A percentile compares a stretch with the other conserved stretches of the same genome.
Conservation (phyloP, 2,113 vertebrate genomes). For the Aegithalos caudatus region DNA sequence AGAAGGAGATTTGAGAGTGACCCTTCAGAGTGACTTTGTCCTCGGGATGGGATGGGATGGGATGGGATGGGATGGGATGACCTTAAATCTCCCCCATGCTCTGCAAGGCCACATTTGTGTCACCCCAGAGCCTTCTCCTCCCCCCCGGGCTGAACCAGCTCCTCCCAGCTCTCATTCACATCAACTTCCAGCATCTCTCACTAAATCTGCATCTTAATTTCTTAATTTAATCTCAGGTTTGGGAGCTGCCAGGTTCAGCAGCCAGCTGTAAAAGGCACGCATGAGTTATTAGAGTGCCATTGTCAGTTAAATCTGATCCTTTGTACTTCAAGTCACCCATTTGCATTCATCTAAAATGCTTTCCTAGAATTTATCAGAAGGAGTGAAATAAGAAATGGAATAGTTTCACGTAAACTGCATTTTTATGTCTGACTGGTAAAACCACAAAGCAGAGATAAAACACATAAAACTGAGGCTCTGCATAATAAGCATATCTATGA, state of each 20-base stretch:
- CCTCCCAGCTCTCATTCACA: background rate
- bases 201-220: constrained; percentile 25
- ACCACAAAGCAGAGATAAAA: constrained; percentile 44
- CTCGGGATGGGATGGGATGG: background rate
- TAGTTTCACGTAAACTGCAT: constrained; percentile 1
- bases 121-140: background rate
- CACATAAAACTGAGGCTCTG: constrained; percentile 6
- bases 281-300: background rate
- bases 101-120: no score
- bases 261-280: background rate
- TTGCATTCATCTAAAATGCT: constrained; percentile 44
- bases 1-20: background rate
- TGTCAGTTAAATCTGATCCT: background rate
- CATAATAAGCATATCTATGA: constrained; percentile 20
- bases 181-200: background rate
- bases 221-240: constrained; percentile 15
- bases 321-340: constrained; percentile 19
- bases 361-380: background rate
- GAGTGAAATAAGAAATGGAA: constrained; percentile 46
- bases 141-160: background rate
- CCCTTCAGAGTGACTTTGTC: background rate
- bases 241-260: background rate
- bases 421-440: constrained; percentile 30
- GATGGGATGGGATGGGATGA: background rate
- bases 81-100: no score